Conservation (phyloP, 2,888 invertebrate genomes). For the Calameuta pallipes region DNA sequence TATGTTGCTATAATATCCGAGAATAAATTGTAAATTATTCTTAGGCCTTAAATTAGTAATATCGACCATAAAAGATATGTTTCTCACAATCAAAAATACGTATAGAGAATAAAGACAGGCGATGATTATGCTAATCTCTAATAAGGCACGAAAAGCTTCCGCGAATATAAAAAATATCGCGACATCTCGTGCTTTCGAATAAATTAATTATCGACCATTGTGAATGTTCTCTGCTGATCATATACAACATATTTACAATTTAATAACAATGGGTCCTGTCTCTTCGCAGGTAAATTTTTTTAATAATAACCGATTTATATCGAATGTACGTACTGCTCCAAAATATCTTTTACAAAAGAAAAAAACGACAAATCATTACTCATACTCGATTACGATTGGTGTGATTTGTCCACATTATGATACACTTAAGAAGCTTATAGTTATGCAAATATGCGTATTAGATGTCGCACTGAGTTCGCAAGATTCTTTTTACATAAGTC, state of each 20-base stretch:
- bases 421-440: constrained; percentile 4
- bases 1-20: not conserved
- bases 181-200: not conserved
- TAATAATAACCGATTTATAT: constrained; percentile 30
- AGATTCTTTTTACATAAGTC: constrained; percentile 17
- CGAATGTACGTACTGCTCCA: constrained; percentile 34
- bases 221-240: not conserved
- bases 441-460: constrained; percentile 22
- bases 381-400: not conserved
- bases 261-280: not conserved
- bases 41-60: not conserved
- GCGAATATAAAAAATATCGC: not conserved
- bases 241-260: not conserved
- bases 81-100: constrained; percentile 13
- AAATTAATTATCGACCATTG: not conserved
- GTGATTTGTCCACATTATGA: not conserved
- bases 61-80: constrained; percentile 5
- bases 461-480: constrained; percentile 25
- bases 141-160: not conserved
- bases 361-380: constrained; percentile 10
- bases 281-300: constrained; percentile 32
- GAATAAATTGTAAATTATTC: not conserved
- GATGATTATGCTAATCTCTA: not conserved
- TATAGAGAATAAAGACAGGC: not conserved
- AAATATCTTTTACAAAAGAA: constrained; percentile 45